Evolutionary conservation across 2,113 vertebrate genomes (phyloP).

Genomic region (Ahaetulla prasina): DNA sequence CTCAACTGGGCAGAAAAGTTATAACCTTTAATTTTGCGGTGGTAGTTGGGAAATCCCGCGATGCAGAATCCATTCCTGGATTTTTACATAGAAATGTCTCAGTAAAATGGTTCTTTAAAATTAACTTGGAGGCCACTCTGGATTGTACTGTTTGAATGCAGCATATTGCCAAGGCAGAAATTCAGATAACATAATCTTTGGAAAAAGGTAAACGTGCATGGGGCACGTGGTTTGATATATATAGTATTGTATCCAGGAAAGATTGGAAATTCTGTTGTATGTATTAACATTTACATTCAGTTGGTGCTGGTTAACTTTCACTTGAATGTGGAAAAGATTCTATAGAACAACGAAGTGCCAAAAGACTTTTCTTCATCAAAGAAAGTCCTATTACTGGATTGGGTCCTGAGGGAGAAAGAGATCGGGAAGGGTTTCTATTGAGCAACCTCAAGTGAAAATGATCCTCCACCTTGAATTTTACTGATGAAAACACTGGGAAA

Average conservation of each 20-base stretch:
- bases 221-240: slow-evolving; percentile 3
- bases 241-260: background rate
- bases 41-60: background rate
- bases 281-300: background rate
- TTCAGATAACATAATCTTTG: background rate
- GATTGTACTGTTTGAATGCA: background rate
- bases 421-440: background rate
- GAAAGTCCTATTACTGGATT: background rate
- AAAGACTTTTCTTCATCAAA: background rate
- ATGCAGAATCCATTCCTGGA: background rate
- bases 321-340: background rate
- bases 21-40: background rate
- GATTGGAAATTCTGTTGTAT: background rate
- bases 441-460: background rate
- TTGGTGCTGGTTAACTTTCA: background rate
- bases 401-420: background rate
- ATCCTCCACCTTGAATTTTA: background rate
- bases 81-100: background rate
- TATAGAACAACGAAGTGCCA: background rate
- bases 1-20: background rate
- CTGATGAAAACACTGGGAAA: background rate
- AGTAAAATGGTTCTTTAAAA: background rate
- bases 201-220: background rate
- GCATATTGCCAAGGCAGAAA: background rate
- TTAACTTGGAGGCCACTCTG: background rate